phyloP scores from a whole-genome alignment of 2,888 invertebrate genomes.

The Sericinus montela region DNA sequence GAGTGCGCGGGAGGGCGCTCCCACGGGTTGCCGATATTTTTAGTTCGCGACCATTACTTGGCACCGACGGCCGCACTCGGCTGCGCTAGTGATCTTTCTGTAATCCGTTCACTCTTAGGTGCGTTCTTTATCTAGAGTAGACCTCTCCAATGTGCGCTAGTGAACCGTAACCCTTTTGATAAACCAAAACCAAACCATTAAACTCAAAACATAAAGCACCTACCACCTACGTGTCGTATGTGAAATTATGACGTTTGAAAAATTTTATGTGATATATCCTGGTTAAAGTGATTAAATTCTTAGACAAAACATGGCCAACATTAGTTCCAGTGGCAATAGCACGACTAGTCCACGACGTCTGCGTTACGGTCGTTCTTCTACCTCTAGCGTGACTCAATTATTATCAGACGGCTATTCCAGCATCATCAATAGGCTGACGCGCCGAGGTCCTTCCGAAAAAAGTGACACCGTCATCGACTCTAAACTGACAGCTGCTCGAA shows the following conservation, averaged over 20 bases:
- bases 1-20: slow-evolving; percentile 79
- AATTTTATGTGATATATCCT: slow-evolving; percentile 58
- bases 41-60: slow-evolving; percentile 83
- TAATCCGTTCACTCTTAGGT: slow-evolving; percentile 70
- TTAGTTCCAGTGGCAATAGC: slow-evolving; percentile 56
- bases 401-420: slow-evolving; percentile 92
- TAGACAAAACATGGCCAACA: slow-evolving; percentile 48
- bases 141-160: slow-evolving; percentile 55
- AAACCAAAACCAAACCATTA: slow-evolving; percentile 30
- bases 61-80: slow-evolving; percentile 79
- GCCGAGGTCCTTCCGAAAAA: slow-evolving; percentile 88
- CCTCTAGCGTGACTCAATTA: slow-evolving; percentile 90
- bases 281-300: slow-evolving; percentile 48
- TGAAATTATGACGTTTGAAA: slow-evolving; percentile 53
- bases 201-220: slow-evolving; percentile 23
- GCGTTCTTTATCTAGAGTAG: slow-evolving; percentile 67
- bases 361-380: slow-evolving; percentile 88
- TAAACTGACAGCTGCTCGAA: slow-evolving; percentile 50
- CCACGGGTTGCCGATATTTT: slow-evolving; percentile 82
- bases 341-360: slow-evolving; percentile 79
- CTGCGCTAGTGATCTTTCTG: slow-evolving; percentile 75
- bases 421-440: slow-evolving; percentile 88
- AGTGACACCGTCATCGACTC: slow-evolving; percentile 64
- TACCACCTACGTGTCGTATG: too few species aligned
- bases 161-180: slow-evolving; percentile 39